These are phyloP conservation scores for Diploscapter pachys DNA, from an alignment of 1,140 invertebrate genomes.

Conservation along the genomic window DNA sequence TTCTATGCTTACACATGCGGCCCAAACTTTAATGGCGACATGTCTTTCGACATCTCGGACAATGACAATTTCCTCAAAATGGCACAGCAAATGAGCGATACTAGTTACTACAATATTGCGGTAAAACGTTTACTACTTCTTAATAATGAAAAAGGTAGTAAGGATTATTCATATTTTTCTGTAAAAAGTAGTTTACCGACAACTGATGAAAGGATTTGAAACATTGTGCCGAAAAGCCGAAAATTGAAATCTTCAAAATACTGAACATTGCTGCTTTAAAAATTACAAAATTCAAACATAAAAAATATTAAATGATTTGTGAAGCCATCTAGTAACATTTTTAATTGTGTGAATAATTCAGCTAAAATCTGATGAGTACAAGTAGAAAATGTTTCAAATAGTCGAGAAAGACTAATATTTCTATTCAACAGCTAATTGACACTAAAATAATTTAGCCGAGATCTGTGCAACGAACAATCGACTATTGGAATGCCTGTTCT, in stretches of 20 bases:
- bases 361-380: too few species aligned
- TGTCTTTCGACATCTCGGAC: slow-evolving; percentile 40
- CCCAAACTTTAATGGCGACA: slow-evolving; percentile 75
- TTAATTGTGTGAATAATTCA: too few species aligned
- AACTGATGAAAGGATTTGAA: background rate
- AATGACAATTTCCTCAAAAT: slow-evolving; percentile 25
- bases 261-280: background rate
- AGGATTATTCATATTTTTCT: background rate
- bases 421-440: too few species aligned
- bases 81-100: slow-evolving; percentile 26
- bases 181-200: too few species aligned
- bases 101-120: slow-evolving; percentile 18
- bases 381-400: too few species aligned
- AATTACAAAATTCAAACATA: too few species aligned
- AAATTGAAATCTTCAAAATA: slow-evolving; percentile 1
- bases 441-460: slow-evolving; percentile 20
- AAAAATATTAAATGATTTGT: too few species aligned
- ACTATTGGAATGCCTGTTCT: slow-evolving; percentile 30
- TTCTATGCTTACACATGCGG: slow-evolving; percentile 92
- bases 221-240: background rate
- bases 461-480: slow-evolving; percentile 31
- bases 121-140: slow-evolving; percentile 9
- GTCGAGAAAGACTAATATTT: too few species aligned
- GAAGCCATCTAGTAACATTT: too few species aligned
- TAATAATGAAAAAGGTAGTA: slow-evolving; percentile 4